Conservation (phyloP, 2,888 invertebrate species). For the Flexamia atlantica region DNA sequence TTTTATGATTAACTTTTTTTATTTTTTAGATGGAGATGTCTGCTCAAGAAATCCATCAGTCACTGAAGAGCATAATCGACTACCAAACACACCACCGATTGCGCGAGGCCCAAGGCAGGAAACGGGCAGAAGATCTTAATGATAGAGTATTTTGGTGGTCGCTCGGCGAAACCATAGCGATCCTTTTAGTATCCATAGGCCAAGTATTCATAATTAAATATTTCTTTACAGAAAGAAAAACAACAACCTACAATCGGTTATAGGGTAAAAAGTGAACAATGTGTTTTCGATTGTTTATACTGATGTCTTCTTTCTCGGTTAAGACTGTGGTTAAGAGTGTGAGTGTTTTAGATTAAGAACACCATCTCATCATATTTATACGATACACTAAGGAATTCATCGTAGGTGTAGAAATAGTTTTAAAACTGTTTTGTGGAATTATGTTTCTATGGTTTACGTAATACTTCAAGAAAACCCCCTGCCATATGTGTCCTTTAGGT, state of each 20-base stretch:
- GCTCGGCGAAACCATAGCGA: conserved; percentile 89
- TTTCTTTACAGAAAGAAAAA: conserved; percentile 86
- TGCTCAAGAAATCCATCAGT: conserved; percentile 93
- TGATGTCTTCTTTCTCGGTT: conserved; percentile 33
- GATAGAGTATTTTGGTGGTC: conserved; percentile 97
- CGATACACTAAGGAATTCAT: conserved; percentile 11
- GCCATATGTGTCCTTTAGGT: background rate
- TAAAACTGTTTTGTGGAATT: conserved; percentile 12
- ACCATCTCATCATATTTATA: conserved; percentile 43
- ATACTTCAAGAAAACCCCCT: background rate
- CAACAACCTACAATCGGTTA: conserved; percentile 48
- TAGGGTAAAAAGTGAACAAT: conserved; percentile 30
- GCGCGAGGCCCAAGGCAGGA: conserved; percentile 95
- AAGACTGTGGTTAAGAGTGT: conserved; percentile 37
- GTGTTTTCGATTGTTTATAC: conserved; percentile 23
- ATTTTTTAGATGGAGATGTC: conserved; percentile 91
- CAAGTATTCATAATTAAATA: conserved; percentile 95
- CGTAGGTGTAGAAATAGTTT: conserved; percentile 15
- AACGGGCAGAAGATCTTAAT: conserved; percentile 97
- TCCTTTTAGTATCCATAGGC: conserved; percentile 89
- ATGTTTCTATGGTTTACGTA: background rate
- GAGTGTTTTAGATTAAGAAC: conserved; percentile 24
- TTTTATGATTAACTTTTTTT: background rate
- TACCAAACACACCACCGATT: conserved; percentile 98
- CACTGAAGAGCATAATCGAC: conserved; percentile 92